Evolutionary conservation across 2,797 vertebrate species (phyloP).

Genomic region (Hafferia zeledoni): DNA sequence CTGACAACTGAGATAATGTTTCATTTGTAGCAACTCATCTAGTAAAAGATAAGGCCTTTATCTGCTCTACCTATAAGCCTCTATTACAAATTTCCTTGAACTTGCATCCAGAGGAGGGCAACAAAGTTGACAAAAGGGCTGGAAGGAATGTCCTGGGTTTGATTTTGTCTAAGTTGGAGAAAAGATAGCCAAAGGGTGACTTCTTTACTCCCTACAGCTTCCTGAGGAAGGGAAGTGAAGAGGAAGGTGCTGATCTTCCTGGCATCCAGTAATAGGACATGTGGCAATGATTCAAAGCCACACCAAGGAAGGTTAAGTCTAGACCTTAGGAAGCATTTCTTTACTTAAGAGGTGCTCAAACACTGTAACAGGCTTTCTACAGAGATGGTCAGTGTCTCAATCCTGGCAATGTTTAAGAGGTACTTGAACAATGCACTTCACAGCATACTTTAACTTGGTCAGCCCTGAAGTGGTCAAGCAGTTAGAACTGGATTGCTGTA

Average conservation of each 20-base stretch:
- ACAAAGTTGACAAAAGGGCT: background rate
- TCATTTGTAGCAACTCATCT: background rate
- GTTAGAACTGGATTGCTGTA: too few species aligned
- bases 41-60: background rate
- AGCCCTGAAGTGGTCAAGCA: background rate
- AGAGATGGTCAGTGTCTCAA: rapidly evolving
- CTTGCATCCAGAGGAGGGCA: background rate
- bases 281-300: background rate
- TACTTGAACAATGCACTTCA: background rate
- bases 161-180: background rate
- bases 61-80: background rate
- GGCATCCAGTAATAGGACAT: rapidly evolving
- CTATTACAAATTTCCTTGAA: background rate
- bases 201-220: background rate
- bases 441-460: rapidly evolving
- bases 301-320: background rate
- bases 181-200: rapidly evolving
- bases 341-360: background rate
- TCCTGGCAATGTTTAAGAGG: background rate
- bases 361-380: background rate
- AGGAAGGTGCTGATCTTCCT: background rate
- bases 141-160: background rate
- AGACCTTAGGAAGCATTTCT: background rate
- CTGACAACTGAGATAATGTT: background rate
- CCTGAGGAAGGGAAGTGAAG: rapidly evolving